phyloP scores from a whole-genome alignment of 2,888 invertebrate genomes.

The Cataglyphis rosenhaueri region DNA sequence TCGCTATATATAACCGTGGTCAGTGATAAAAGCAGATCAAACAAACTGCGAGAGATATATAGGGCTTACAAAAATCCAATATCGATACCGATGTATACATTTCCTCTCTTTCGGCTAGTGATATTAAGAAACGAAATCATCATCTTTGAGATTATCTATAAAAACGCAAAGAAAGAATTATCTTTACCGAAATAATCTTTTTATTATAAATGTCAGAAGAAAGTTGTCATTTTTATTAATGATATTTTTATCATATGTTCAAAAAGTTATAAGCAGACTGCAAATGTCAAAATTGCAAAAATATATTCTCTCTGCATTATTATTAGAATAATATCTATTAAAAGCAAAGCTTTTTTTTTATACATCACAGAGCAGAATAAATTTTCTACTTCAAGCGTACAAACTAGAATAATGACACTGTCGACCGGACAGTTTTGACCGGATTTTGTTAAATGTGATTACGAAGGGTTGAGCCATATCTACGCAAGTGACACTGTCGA shows the following conservation, averaged over 20 bases:
- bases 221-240: background rate
- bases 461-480: constrained; percentile 53
- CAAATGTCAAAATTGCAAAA: background rate
- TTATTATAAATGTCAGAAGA: background rate
- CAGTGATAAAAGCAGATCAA: constrained; percentile 72
- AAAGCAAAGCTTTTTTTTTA: background rate
- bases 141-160: background rate
- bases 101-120: background rate
- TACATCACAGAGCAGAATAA: background rate
- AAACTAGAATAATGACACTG: constrained; percentile 29
- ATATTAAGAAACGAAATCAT: constrained; percentile 18
- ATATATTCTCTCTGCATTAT: background rate
- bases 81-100: constrained; percentile 40
- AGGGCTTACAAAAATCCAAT: constrained; percentile 57
- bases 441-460: constrained; percentile 60
- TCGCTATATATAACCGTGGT: constrained; percentile 58
- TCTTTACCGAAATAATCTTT: background rate
- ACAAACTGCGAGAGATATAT: constrained; percentile 66
- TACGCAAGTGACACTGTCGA: constrained; percentile 59
- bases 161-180: background rate
- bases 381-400: background rate
- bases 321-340: background rate
- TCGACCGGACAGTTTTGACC: constrained; percentile 31
- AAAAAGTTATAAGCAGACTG: background rate
- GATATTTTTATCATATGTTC: background rate